Evolutionary conservation across 1,140 invertebrate species (phyloP), one percentile per base, ranked within the genome.

Genomic region (Trypoxylus dichotomus): DNA sequence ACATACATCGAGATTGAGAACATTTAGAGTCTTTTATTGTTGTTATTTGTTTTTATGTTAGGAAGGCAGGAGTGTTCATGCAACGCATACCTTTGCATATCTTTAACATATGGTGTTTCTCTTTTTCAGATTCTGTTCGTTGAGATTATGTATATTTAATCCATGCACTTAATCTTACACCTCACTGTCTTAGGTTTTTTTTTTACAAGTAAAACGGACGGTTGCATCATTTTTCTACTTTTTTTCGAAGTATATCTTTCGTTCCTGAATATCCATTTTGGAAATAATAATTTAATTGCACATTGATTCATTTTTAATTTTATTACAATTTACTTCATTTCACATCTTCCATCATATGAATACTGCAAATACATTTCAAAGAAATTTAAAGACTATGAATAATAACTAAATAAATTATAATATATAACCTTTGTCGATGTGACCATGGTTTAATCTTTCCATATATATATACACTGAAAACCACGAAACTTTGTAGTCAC

Each of bases 1-100:
- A 85, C 83, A 47, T 13, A 85, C 84, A 85, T 83, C 79, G 77
- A 84, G 84, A 84, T 81, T 83, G 79, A 76, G 83, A 84, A 85
- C 83, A 83, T 85, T 80, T 78, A 83, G 54, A 78, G 41, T 75
- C 43, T 74, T 74, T 73, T 68, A 74, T 78, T 47, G 72, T 78
- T 58, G 25, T 75, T 75, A 6, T 47, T 75, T 75, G 25, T 75
- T 75, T 24, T 75, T 47, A 27, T 47, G 24, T 32, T 76, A 24
- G n/a, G 74, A 78, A 78, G 77, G 77, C 77, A 78, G 77, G 77
- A 78, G 74, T 75, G 29, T 74, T 43, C 72, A 42, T 27, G 21
- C 60, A 68, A 68, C 24, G 60, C 60, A 74, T 37, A 41, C 19
- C 41, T 41, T 71, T 19, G 72, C 72, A 74, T 41, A 13, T 37